Conservation (phyloP, 1,140 invertebrate species). For the Calliphora vicina region DNA sequence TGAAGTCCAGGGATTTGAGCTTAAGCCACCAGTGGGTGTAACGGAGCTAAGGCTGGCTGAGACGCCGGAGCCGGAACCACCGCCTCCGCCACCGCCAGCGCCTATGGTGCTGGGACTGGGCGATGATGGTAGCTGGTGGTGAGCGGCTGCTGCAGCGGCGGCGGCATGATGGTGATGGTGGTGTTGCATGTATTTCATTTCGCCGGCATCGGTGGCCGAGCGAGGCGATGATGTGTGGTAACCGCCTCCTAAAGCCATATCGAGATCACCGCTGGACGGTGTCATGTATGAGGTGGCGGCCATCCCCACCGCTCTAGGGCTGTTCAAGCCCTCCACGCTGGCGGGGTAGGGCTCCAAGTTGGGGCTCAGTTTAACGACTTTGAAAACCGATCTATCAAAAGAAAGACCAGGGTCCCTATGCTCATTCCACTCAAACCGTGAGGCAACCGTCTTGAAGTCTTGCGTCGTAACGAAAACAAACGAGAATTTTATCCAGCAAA, state of each 20-base stretch:
- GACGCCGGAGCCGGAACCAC: slow-evolving; percentile 34
- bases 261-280: slow-evolving; percentile 78
- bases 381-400: slow-evolving; percentile 63
- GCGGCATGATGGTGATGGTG: slow-evolving; percentile 76
- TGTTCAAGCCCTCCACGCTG: slow-evolving; percentile 64
- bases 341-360: slow-evolving; percentile 65
- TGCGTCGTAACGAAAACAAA: slow-evolving; percentile 57
- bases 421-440: slow-evolving; percentile 64
- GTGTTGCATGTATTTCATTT: slow-evolving; percentile 93
- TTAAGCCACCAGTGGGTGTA: slow-evolving; percentile 66
- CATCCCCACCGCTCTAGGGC: slow-evolving; percentile 71
- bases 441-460: slow-evolving; percentile 64
- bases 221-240: slow-evolving; percentile 79
- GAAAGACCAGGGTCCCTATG: slow-evolving; percentile 63
- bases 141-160: slow-evolving; percentile 74
- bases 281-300: slow-evolving; percentile 87
- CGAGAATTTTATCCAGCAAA: slow-evolving; percentile 28
- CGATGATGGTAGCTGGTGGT: slow-evolving; percentile 75
- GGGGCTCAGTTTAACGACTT: slow-evolving; percentile 65
- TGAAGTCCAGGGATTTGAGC: slow-evolving; percentile 84
- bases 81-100: slow-evolving; percentile 44
- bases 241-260: slow-evolving; percentile 76
- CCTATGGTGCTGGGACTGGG: slow-evolving; percentile 66
- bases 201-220: slow-evolving; percentile 80
- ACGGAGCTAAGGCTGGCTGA: slow-evolving; percentile 68